A percentile compares a stretch with the other conserved stretches of the same genome.
phyloP scores from a whole-genome alignment of 2,888 invertebrate species.

The Mellilla xanthometata region DNA sequence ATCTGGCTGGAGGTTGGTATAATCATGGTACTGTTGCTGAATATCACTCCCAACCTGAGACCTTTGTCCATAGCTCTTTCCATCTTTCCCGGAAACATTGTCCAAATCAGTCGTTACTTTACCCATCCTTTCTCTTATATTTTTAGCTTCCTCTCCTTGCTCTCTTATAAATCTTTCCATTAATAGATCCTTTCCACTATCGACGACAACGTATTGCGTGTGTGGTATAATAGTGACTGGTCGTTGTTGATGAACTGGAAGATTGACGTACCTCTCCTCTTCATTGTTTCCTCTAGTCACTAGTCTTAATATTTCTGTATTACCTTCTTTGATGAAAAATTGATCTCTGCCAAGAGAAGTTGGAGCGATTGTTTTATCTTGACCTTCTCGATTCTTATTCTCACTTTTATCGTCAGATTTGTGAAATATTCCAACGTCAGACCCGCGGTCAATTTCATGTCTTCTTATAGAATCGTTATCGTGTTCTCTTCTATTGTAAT shows the following conservation, averaged over 20 bases:
- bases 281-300: constrained; percentile 88
- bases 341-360: constrained; percentile 84
- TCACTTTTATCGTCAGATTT: constrained; percentile 64
- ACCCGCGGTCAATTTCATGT: constrained; percentile 90
- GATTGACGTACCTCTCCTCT: constrained; percentile 84
- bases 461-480: constrained; percentile 89
- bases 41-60: constrained; percentile 54
- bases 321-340: constrained; percentile 91
- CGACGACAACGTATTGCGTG: constrained; percentile 85
- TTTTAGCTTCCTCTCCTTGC: constrained; percentile 86
- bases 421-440: constrained; percentile 82
- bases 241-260: constrained; percentile 76
- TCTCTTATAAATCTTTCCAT: constrained; percentile 93
- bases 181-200: constrained; percentile 92
- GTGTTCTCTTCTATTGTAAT: constrained; percentile 75
- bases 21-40: constrained; percentile 59
- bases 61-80: constrained; percentile 72
- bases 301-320: constrained; percentile 91
- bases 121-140: constrained; percentile 78
- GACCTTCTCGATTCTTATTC: constrained; percentile 52
- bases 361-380: constrained; percentile 57
- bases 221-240: constrained; percentile 81
- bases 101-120: constrained; percentile 71
- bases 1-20: constrained; percentile 57
- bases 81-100: constrained; percentile 75